A percentile compares a stretch with the other conserved stretches of the same genome.
phyloP scores from a whole-genome alignment of 2,797 vertebrate species.

The Aldrovandia affinis region DNA sequence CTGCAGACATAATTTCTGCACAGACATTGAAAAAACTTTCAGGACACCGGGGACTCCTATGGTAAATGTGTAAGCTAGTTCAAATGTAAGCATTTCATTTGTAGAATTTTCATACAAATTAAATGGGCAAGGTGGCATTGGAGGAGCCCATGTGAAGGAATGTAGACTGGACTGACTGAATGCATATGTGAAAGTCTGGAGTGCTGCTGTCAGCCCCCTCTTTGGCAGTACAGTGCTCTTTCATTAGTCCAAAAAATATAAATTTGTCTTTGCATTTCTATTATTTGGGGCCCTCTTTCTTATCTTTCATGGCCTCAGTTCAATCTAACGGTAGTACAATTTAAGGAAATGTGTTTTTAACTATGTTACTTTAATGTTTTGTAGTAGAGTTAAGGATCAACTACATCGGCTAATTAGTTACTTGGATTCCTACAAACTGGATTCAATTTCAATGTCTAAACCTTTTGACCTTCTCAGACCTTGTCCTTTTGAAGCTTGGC shows the following conservation, averaged over 20 bases:
- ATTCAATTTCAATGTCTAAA: neutral
- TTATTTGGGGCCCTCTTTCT: neutral
- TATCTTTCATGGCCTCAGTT: neutral
- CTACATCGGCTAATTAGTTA: neutral
- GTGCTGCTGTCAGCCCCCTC: neutral
- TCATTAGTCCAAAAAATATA: neutral
- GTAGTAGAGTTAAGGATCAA: neutral
- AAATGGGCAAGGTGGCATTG: neutral
- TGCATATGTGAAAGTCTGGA: neutral
- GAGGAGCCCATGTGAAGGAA: neutral
- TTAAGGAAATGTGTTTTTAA: neutral
- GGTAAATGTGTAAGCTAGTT: neutral
- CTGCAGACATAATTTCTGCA: neutral
- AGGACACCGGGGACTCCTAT: neutral
- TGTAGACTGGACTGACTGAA: neutral
- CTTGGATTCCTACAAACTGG: neutral
- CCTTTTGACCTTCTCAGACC: constrained; percentile 48
- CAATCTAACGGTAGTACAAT: neutral
- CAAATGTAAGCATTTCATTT: neutral
- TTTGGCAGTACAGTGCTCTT: neutral
- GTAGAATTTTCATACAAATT: neutral
- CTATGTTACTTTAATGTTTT: neutral
- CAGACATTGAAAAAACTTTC: neutral
- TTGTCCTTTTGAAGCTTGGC: constrained; percentile 53
- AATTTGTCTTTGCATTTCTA: neutral